Conservation (phyloP, 2,113 vertebrate genomes). For the Scopus umbretta region DNA sequence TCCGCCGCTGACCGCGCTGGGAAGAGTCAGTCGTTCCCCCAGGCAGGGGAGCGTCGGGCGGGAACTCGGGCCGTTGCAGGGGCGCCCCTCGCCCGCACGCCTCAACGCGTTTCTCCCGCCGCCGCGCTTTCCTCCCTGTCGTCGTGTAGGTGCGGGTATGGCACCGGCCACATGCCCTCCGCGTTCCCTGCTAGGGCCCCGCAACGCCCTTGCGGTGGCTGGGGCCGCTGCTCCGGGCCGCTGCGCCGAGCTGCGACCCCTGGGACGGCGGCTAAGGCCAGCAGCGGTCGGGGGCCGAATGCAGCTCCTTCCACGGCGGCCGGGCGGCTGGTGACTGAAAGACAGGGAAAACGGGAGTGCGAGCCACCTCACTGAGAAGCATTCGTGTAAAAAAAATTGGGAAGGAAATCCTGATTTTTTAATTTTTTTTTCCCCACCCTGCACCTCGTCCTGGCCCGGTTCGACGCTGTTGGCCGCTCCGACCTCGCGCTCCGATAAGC, state of each 20-base stretch:
- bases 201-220: too few relatives aligned
- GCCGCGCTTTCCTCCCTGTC: not conserved
- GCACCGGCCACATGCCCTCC: rapidly evolving
- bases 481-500: rapidly evolving
- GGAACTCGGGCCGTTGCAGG: too few relatives aligned
- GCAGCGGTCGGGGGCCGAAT: not conserved
- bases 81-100: rapidly evolving
- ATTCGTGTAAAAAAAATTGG: not conserved
- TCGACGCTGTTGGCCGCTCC: not conserved
- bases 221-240: too few relatives aligned
- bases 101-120: not conserved
- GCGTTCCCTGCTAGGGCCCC: too few relatives aligned
- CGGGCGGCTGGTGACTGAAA: not conserved
- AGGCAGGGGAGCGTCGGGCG: not conserved
- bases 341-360: not conserved
- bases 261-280: too few relatives aligned
- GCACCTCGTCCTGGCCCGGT: not conserved
- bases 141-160: not conserved
- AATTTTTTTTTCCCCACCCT: too few relatives aligned
- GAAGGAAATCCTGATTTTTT: not conserved
- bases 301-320: not conserved
- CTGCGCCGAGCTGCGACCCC: rapidly evolving
- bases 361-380: not conserved
- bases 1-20: not conserved
- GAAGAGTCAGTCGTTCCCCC: not conserved